These are phyloP conservation scores for Popillia japonica DNA, from an alignment of 1,140 invertebrate species.

Conservation along the genomic window DNA sequence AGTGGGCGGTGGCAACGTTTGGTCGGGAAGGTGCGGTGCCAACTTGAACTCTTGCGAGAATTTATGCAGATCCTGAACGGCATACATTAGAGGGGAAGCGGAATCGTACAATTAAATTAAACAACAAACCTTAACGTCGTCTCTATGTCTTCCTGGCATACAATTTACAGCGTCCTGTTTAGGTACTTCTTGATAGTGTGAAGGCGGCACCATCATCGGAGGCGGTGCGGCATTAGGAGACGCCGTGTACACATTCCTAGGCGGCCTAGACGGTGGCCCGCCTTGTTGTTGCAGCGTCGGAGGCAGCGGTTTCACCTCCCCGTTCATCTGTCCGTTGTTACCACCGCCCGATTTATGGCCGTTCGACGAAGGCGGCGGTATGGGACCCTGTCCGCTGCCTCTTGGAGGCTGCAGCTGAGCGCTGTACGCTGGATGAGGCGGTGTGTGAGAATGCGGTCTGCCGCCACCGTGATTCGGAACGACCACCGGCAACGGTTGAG, in stretches of 20 bases:
- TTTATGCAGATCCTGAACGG: slow-evolving; percentile 62
- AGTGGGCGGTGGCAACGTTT: slow-evolving; percentile 42
- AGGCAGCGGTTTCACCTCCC: slow-evolving; percentile 51
- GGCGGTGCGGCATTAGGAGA: slow-evolving; percentile 44
- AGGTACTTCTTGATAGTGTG: slow-evolving; percentile 24
- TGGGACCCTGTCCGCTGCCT: slow-evolving; percentile 48
- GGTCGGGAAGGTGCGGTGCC: slow-evolving; percentile 41
- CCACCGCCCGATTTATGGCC: neutral
- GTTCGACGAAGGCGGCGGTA: neutral
- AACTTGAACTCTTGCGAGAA: slow-evolving; percentile 67
- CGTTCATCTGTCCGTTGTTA: slow-evolving; percentile 49
- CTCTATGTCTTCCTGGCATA: slow-evolving; percentile 58
- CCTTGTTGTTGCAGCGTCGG: slow-evolving; percentile 40
- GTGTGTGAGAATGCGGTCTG: slow-evolving; percentile 52
- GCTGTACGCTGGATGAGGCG: slow-evolving; percentile 55
- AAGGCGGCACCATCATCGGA: slow-evolving; percentile 42
- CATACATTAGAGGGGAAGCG: no score
- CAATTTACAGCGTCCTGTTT: slow-evolving; percentile 54
- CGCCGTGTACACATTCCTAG: slow-evolving; percentile 46
- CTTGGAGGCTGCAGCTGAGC: slow-evolving; percentile 20
- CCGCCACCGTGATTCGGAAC: slow-evolving; percentile 5
- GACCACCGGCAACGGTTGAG: slow-evolving; percentile 32
- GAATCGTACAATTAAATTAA: neutral
- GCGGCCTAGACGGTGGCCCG: slow-evolving; percentile 35
- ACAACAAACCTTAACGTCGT: slow-evolving; percentile 22